Evolutionary conservation across 2,888 invertebrate genomes (phyloP).

Genomic region (Oxytorus armatus): DNA sequence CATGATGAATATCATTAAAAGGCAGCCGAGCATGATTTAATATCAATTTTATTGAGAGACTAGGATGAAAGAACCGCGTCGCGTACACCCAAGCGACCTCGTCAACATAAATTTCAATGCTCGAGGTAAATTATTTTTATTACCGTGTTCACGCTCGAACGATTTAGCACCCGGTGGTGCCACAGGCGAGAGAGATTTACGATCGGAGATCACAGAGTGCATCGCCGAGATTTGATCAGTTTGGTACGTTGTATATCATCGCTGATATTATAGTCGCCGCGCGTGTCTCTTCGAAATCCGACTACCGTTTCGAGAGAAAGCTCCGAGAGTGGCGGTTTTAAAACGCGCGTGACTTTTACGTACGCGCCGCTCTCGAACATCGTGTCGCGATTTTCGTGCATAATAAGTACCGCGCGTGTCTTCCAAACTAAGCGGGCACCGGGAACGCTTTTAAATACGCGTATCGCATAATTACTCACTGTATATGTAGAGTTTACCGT

Average conservation of each 20-base stretch:
- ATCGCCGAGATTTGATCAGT: slow-evolving; percentile 22
- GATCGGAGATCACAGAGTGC: slow-evolving; percentile 1
- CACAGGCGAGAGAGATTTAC: slow-evolving; percentile 40
- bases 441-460: slow-evolving; percentile 36
- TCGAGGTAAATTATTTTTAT: background rate
- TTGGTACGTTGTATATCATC: slow-evolving; percentile 3
- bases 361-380: background rate
- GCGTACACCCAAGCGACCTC: too few species aligned
- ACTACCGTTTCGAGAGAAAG: slow-evolving; percentile 20
- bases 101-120: background rate
- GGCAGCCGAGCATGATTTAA: too few species aligned
- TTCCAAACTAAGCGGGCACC: background rate
- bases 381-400: slow-evolving; percentile 2
- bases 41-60: too few species aligned
- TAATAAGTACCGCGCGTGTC: background rate
- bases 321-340: background rate
- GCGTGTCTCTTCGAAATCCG: slow-evolving; percentile 19
- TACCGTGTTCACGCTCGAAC: slow-evolving; percentile 1
- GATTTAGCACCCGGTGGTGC: slow-evolving; percentile 5
- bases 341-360: background rate
- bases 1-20: too few species aligned
- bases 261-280: too few species aligned
- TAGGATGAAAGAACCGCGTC: too few species aligned
- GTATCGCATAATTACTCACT: slow-evolving; percentile 50
- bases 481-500: slow-evolving; percentile 22